Evolutionary conservation across 2,113 vertebrate genomes (phyloP).

Genomic region (Notarius quadriscutis): DNA sequence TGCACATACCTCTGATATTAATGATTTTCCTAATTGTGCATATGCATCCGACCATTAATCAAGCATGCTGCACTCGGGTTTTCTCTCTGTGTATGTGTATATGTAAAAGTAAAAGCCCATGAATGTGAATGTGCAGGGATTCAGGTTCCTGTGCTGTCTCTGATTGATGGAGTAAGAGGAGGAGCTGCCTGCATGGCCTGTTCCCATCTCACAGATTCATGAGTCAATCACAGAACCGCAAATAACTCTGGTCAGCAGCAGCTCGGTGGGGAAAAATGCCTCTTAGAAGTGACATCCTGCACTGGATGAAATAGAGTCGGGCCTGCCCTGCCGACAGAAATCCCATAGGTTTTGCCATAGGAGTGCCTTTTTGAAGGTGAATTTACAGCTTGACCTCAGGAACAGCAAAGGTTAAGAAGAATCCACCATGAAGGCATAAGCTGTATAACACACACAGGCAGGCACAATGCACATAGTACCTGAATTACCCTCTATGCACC

Average conservation of each 20-base stretch:
- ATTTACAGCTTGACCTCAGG: slow-evolving; percentile 56
- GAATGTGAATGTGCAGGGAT: slow-evolving; percentile 6
- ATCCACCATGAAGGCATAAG: slow-evolving; percentile 46
- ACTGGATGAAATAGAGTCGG: slow-evolving; percentile 48
- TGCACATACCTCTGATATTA: background rate
- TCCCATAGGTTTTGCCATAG: slow-evolving; percentile 43
- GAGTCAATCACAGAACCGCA: slow-evolving; percentile 58
- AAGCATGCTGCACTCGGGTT: background rate
- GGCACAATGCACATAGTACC: slow-evolving; percentile 27
- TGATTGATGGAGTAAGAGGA: slow-evolving; percentile 57
- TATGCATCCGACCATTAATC: background rate
- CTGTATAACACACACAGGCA: slow-evolving; percentile 30
- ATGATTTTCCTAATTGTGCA: background rate
- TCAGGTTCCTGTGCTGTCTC: slow-evolving; percentile 19
- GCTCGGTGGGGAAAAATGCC: slow-evolving; percentile 40
- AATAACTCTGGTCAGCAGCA: slow-evolving; percentile 59
- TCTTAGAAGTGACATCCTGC: slow-evolving; percentile 48
- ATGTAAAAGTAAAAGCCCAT: slow-evolving; percentile 6
- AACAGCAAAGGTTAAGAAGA: slow-evolving; percentile 49
- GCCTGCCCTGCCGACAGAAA: slow-evolving; percentile 48
- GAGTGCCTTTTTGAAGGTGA: slow-evolving; percentile 53
- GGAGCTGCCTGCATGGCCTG: slow-evolving; percentile 52
- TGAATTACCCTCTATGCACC: background rate
- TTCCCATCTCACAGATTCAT: slow-evolving; percentile 60
- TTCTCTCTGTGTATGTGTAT: slow-evolving; percentile 8